Evolutionary conservation across 2,797 vertebrate genomes (phyloP), one percentile per base, ranked within the genome.

Genomic region (Hafferia zeledoni): DNA sequence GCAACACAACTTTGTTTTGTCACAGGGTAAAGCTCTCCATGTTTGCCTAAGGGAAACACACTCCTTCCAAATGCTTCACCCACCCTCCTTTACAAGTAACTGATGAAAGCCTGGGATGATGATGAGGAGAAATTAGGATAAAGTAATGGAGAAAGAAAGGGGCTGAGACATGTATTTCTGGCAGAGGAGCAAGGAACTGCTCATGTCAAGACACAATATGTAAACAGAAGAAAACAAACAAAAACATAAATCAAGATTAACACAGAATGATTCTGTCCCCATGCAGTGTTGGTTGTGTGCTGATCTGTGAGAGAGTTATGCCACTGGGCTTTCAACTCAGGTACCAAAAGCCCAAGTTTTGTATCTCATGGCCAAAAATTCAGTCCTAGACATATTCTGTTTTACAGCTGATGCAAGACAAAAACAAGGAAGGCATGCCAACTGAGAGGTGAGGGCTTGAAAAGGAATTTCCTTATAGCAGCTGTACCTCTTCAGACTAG

Each of bases 221-320:
- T 87, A 94, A 95, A 94, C 76, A 91, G 28, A 90, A 86, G 37
- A 89, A 84, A 89, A 78, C 41, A 94, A 88, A 95, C 43, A 90
- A 37, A 91, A 86, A 67, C 44, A 72, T 24, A 84, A 81, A 37
- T 59, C 77, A 84, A 63, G 35, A 63, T 76, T 84, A 91, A 49
- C 46, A 35, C n/a, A 55, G 43, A 80, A 52, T 41, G 8, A 70
- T 64, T 80, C 65, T 81, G 57, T 83, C 65, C 56, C 61, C 9
- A 18, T 44, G 28, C 39, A 79, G 18, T 25, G 27, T 43, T 68
- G 43, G 43, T 52, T 12, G 1, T 31, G 25, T 49, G 52, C 69
- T 64, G 68, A 76, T 56, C 50, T 82, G 18, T 53, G 37, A 63
- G 46, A 74, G 25, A 69, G 50, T 55, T 80, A 30, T 13, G 30